Evolutionary conservation across 2,888 invertebrate species (phyloP), one percentile per base, ranked within the genome.

Genomic region (Eilema sororculum): DNA sequence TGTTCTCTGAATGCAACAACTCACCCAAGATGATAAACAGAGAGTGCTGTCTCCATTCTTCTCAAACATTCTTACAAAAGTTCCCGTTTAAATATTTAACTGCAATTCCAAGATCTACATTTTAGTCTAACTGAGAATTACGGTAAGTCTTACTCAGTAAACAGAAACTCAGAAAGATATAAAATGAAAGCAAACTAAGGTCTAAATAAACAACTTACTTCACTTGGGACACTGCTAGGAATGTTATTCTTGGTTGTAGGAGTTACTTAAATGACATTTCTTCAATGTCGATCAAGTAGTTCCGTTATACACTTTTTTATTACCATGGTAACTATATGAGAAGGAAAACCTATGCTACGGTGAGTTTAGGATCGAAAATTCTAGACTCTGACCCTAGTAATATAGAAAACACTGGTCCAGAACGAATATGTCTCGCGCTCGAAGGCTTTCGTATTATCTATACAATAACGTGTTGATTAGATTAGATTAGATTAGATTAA

Each of bases 31-130:
- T 33, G 12, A 25, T 16, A 58, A 62, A 37, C 25, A 25, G 46
- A n/a, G 25, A 25, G 6, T 16, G 46, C 10, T 37, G n/a, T 10
- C 12, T 25, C 9, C 25, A 46, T 63, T 63, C 20, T 22, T 61
- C 22, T 37, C 24, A 24, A 62, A 37, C 24, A 37, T 62, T 62
- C 5, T 28, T 6, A 52, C 25, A 10, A 28, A 24, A 73, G 63
- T 73, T 73, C 58, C 63, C 63, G 68, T 73, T 75, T 78, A 69
- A 80, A 78, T 78, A 59, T 64, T 46, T 30, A 64, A 57, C 58
- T 30, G 59, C 68, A 63, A 64, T 64, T 64, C 13, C 41, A 58
- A 64, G 20, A 57, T 60, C 63, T 63, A 57, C 57, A 62, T 58
- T 58, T 67, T 46, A 68, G 9, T 68, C 22, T 30, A 46, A 57